Evolutionary conservation across 2,797 vertebrate genomes (phyloP), one percentile per base, ranked within the genome.

Genomic region (Ctenosaura bakeri): DNA sequence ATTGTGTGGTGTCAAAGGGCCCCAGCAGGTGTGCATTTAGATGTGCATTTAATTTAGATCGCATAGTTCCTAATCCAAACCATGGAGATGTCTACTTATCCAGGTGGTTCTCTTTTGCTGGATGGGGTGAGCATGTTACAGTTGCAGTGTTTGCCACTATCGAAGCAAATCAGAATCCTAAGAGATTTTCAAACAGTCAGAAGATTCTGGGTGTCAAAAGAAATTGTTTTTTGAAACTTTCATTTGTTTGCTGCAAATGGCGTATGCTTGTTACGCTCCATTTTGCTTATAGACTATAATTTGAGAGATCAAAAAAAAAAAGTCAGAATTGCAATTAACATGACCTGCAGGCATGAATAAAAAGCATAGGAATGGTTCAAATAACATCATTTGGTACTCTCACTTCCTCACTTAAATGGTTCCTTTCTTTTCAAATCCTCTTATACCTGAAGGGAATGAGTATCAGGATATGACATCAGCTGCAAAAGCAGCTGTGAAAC

Each of bases 401-500:
- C 38, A 35, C 50, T 90, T 89, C 87, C 87, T 86, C 42, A 83
- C 66, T 81, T 62, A 90, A 92, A 89, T 50, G 91, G 4, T 0
- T 50, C 56, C 16, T 77, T 92, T 90, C 73, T 86, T 89, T 81
- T 18, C 35, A 90, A 83, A 90, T 52, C 35, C 87, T 87, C 74
- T 94, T 76, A 79, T 62, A 89, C 83, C 86, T 94, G 88, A 91
- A 93, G 90, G 78, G 66, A 92, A 89, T 29, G 13, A 89, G 79
- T 90, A 76, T 84, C 74, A 88, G 29, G 71, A 81, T 93, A 89
- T 92, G 92, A 88, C 78, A 92, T 93, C 87, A 92, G 88, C 92
- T 89, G 78, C 84, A 82, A 92, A 88, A 89, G 91, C 92, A 94
- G 94, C 42, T 92, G 91, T 88, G 85, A 91, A 69, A 92, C 73